phyloP scores from a whole-genome alignment of 2,888 invertebrate genomes.

The Bhutanitis thaidina region DNA sequence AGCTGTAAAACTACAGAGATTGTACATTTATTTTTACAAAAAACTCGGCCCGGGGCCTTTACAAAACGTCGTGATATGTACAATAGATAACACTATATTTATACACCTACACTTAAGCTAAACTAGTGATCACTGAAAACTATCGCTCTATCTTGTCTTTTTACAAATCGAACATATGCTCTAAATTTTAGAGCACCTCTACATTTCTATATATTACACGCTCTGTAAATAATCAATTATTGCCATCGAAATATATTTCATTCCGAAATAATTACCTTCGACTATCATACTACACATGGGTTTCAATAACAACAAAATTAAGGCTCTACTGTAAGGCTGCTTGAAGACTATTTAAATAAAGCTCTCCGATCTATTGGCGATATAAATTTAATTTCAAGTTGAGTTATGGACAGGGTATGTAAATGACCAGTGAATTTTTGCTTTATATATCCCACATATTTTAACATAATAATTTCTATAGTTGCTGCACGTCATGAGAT shows the following conservation, averaged over 20 bases:
- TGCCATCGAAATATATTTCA: constrained; percentile 43
- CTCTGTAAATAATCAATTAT: constrained; percentile 33
- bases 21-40: constrained; percentile 57
- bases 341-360: constrained; percentile 42
- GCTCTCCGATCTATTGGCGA: constrained; percentile 49
- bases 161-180: constrained; percentile 44
- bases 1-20: constrained; percentile 30
- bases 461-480: too few relatives aligned
- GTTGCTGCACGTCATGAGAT: too few relatives aligned
- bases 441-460: too few relatives aligned
- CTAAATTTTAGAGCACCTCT: constrained; percentile 69
- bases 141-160: constrained; percentile 33
- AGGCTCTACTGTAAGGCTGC: constrained; percentile 43
- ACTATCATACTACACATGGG: not conserved
- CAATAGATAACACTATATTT: constrained; percentile 46
- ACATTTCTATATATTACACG: constrained; percentile 39
- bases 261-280: constrained; percentile 4
- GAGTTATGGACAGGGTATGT: not conserved
- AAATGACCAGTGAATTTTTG: too few relatives aligned
- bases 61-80: constrained; percentile 68
- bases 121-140: constrained; percentile 50
- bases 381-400: constrained; percentile 19
- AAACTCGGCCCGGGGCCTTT: constrained; percentile 40
- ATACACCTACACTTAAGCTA: constrained; percentile 42
- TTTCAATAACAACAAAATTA: constrained; percentile 28